Conservation (phyloP, 2,113 vertebrate genomes). For the Eidolon helvum region DNA sequence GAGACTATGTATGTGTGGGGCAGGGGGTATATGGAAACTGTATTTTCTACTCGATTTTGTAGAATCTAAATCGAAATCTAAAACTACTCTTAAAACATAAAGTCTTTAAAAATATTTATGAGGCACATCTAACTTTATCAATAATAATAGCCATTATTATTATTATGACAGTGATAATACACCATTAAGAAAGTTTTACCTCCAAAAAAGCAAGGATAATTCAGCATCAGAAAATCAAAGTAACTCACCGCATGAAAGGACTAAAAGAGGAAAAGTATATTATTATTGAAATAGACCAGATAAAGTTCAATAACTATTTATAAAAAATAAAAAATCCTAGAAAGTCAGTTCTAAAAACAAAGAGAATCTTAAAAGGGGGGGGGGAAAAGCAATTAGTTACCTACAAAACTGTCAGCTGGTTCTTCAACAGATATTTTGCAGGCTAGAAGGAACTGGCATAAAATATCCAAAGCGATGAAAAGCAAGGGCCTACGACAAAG, state of each 20-base stretch:
- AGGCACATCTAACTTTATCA: background rate
- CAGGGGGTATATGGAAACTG: background rate
- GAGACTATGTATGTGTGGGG: background rate
- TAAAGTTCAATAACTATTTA: background rate
- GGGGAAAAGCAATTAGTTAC: no score
- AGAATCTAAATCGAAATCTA: background rate
- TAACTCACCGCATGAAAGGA: background rate
- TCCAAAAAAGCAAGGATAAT: background rate
- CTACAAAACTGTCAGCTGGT: no score
- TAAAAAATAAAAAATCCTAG: background rate
- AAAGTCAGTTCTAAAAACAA: background rate
- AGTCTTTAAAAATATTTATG: background rate
- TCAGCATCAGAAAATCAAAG: background rate
- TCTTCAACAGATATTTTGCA: no score
- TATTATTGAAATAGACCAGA: background rate
- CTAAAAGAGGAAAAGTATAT: background rate
- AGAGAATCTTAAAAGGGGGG: no score
- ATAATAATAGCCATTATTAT: background rate
- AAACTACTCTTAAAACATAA: background rate
- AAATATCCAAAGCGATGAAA: no score
- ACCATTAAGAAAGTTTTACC: background rate
- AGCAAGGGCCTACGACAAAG: no score
- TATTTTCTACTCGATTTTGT: background rate
- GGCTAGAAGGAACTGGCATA: no score
- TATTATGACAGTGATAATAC: background rate